Conservation (phyloP, 2,113 vertebrate genomes). For the Alethe diademata region DNA sequence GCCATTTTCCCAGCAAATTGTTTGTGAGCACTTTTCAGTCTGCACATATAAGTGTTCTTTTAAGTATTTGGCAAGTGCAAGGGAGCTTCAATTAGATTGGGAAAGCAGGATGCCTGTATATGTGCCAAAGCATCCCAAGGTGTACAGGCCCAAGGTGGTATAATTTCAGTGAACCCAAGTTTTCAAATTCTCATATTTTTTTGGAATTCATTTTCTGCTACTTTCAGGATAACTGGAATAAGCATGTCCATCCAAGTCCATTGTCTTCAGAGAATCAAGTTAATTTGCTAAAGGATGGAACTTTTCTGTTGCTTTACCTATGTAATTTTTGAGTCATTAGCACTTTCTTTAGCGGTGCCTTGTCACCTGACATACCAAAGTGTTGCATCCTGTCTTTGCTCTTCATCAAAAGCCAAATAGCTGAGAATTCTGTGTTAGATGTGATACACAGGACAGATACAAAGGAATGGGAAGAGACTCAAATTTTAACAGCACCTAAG, state of each 20-base stretch:
- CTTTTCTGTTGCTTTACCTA: not conserved
- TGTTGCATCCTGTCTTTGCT: not conserved
- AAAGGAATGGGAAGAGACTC: not conserved
- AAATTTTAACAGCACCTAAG: not conserved
- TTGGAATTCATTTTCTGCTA: not conserved
- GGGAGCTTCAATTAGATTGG: not conserved
- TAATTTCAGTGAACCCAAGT: not conserved
- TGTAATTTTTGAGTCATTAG: constrained; percentile 18
- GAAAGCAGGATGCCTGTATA: not conserved
- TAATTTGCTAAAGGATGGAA: not conserved
- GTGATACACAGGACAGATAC: not conserved
- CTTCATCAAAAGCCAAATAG: not conserved
- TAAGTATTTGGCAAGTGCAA: not conserved
- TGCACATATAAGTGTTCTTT: not conserved
- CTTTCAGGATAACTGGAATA: not conserved
- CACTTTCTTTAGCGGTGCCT: not conserved
- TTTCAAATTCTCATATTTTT: not conserved
- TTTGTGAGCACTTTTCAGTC: not conserved
- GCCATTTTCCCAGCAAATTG: not conserved
- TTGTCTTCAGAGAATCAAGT: not conserved
- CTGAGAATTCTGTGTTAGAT: not conserved
- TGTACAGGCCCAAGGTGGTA: not conserved
- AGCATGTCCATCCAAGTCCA: not conserved
- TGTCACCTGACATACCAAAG: not conserved
- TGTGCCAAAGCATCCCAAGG: not conserved